A percentile compares a stretch with the other conserved stretches of the same genome.
These are phyloP conservation scores for Sparus aurata DNA, from an alignment of 2,797 vertebrate species.

Conservation along the genomic window DNA sequence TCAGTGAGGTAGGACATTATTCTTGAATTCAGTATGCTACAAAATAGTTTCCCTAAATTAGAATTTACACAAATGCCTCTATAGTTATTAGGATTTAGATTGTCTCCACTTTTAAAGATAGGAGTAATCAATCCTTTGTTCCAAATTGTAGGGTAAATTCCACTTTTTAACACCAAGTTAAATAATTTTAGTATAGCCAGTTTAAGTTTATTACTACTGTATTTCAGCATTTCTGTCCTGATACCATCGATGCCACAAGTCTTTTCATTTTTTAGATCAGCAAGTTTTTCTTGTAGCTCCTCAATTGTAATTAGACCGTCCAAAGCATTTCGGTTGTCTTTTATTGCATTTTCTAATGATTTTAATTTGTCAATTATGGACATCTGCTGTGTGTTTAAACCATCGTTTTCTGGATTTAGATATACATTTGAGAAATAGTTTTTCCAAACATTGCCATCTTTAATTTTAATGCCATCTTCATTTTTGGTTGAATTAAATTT, in stretches of 20 bases:
- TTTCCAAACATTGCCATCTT: too few relatives aligned
- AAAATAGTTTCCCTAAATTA: neutral
- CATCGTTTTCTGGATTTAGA: too few relatives aligned
- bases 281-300: neutral
- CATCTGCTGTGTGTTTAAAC: too few relatives aligned
- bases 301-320: neutral
- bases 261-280: neutral
- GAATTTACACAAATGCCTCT: neutral
- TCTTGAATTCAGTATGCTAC: neutral
- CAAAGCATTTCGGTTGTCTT: too few relatives aligned
- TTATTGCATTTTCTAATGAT: too few relatives aligned
- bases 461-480: too few relatives aligned
- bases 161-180: neutral
- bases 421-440: too few relatives aligned
- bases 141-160: neutral
- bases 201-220: neutral
- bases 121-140: neutral
- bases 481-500: too few relatives aligned
- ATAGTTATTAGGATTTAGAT: neutral
- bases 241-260: neutral
- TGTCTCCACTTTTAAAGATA: neutral
- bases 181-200: neutral
- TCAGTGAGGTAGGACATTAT: neutral
- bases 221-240: neutral
- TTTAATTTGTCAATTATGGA: too few relatives aligned